Conservation (phyloP, 2,888 invertebrate species). For the Digitonthophagus gazella region DNA sequence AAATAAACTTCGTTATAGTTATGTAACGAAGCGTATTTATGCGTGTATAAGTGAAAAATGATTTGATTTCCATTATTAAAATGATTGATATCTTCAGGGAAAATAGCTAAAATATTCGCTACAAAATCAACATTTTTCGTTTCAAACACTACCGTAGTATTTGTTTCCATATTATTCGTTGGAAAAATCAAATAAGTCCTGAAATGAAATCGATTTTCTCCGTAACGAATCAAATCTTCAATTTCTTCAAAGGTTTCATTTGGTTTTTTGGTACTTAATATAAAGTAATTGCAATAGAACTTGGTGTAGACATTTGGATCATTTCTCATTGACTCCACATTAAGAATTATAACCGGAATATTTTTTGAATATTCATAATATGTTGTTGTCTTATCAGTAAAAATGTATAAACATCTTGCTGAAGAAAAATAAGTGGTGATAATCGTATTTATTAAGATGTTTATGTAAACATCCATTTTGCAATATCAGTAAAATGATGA, state of each 20-base stretch:
- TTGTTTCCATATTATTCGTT: background rate
- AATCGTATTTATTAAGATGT: constrained; percentile 15
- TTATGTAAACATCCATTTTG: constrained; percentile 13
- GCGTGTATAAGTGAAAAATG: constrained; percentile 22
- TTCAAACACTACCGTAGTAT: constrained; percentile 14
- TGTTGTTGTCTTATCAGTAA: constrained; percentile 1
- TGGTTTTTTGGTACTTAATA: constrained; percentile 18
- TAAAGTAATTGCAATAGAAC: constrained; percentile 22
- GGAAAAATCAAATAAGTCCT: constrained; percentile 23
- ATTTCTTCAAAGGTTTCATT: constrained; percentile 17
- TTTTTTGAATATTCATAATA: constrained; percentile 17
- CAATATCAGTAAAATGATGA: background rate
- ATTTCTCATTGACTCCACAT: background rate
- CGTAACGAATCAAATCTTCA: constrained; percentile 15
- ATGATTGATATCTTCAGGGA: background rate
- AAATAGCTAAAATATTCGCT: constrained; percentile 13
- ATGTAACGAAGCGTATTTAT: constrained; percentile 19
- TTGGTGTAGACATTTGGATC: constrained; percentile 17
- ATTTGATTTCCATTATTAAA: background rate
- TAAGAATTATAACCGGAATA: constrained; percentile 13
- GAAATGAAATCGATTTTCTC: constrained; percentile 21
- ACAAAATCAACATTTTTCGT: constrained; percentile 15
- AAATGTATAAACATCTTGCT: constrained; percentile 18
- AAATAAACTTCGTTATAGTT: constrained; percentile 4
- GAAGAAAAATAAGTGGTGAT: constrained; percentile 19